Percentiles rank a stretch among this genome's conserved stretches.
phyloP scores from a whole-genome alignment of 2,113 vertebrate species.

The Gulo gulo region DNA sequence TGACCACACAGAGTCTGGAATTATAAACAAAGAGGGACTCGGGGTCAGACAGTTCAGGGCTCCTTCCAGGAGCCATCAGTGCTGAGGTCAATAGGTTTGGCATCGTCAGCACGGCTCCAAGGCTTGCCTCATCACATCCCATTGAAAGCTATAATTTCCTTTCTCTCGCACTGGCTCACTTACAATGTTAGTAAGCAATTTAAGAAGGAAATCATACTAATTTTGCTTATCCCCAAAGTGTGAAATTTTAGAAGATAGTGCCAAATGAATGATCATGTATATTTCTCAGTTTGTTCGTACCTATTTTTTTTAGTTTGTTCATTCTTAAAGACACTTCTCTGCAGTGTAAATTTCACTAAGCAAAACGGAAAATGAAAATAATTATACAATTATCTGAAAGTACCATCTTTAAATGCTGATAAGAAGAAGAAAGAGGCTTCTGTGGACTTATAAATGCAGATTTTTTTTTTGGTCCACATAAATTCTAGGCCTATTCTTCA shows the following conservation, averaged over 20 bases:
- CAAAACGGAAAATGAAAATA: slow-evolving; percentile 42
- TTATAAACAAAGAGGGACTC: neutral
- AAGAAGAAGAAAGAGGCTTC: neutral
- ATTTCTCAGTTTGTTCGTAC: slow-evolving; percentile 57
- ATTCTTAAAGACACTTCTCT: slow-evolving; percentile 39
- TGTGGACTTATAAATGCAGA: neutral
- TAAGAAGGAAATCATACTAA: slow-evolving; percentile 60
- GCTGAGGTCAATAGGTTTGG: neutral
- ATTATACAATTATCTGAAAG: neutral
- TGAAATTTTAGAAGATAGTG: slow-evolving; percentile 67
- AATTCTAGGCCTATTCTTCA: neutral
- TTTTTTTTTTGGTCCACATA: neutral
- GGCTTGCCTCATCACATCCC: neutral
- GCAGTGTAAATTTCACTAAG: slow-evolving; percentile 49
- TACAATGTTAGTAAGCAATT: slow-evolving; percentile 52
- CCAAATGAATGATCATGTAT: slow-evolving; percentile 67
- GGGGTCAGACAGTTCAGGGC: neutral
- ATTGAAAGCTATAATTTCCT: neutral
- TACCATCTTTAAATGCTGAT: neutral
- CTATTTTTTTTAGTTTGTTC: slow-evolving; percentile 29
- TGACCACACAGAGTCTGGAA: neutral
- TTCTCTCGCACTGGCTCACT: neutral
- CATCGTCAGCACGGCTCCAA: neutral
- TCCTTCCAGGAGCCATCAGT: neutral
- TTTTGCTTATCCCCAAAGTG: slow-evolving; percentile 72